Percentiles rank a stretch among this genome's conserved stretches.
Conservation (phyloP, 2,888 invertebrate species). For the Eucera pruinosa region DNA sequence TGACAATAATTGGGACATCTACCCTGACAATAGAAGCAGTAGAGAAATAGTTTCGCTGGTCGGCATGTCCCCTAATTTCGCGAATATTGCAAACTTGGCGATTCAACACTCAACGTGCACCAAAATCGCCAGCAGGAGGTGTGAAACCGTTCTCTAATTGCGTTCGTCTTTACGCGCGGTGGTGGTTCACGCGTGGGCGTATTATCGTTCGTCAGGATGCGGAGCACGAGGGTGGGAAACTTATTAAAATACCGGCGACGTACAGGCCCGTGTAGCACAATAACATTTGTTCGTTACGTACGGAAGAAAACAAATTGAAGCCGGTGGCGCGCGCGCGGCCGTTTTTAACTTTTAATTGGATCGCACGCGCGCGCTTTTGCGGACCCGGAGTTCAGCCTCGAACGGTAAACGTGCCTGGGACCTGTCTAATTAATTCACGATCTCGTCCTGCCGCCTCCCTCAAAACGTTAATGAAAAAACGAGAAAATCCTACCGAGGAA, state of each 20-base stretch:
- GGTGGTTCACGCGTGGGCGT: conserved; percentile 25
- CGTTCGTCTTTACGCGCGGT: conserved; percentile 38
- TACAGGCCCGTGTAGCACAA: conserved; percentile 58
- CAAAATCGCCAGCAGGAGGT: neutral
- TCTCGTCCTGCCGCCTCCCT: conserved; percentile 37
- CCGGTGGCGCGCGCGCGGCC: conserved; percentile 33
- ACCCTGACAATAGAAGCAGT: too few relatives aligned
- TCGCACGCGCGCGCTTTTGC: conserved; percentile 35
- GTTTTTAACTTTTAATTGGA: conserved; percentile 74
- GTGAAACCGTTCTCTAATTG: conserved; percentile 44
- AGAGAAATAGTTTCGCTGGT: too few relatives aligned
- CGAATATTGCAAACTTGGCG: neutral
- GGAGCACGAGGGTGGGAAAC: conserved; percentile 21
- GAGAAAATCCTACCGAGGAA: neutral
- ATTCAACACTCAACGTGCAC: neutral
- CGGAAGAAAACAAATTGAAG: conserved; percentile 66
- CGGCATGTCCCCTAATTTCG: too few relatives aligned
- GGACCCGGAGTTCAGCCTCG: conserved; percentile 21
- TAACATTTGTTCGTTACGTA: conserved; percentile 61
- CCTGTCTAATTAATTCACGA: conserved; percentile 66
- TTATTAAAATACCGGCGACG: conserved; percentile 62
- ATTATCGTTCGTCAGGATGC: conserved; percentile 20
- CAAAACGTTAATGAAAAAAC: neutral
- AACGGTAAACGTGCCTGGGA: conserved; percentile 40
- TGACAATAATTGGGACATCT: too few relatives aligned